A percentile compares a stretch with the other conserved stretches of the same genome.
These are phyloP conservation scores for Zophobas atratus DNA, from an alignment of 1,140 invertebrate species.

Conservation along the genomic window DNA sequence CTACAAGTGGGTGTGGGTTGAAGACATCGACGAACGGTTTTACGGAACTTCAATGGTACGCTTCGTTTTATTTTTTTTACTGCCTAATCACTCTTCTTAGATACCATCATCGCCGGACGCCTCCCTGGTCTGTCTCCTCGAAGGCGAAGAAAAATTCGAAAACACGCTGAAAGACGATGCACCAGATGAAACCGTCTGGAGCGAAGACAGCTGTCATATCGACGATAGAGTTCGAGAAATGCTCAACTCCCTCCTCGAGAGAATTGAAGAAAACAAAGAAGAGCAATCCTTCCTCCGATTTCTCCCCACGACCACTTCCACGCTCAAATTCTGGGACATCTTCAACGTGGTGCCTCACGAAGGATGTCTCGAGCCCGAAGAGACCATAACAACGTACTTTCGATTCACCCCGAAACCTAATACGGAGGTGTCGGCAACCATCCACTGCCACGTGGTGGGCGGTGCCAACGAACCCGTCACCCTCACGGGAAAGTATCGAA, in stretches of 20 bases:
- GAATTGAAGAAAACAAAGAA: background rate
- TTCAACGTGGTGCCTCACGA: slow-evolving; percentile 64
- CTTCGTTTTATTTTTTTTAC: background rate
- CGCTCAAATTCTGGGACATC: slow-evolving; percentile 52
- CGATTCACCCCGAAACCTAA: slow-evolving; percentile 64
- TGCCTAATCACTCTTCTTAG: background rate
- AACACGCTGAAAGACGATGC: background rate
- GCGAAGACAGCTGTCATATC: background rate
- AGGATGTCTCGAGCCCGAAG: slow-evolving; percentile 67
- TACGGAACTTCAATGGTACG: slow-evolving; percentile 1
- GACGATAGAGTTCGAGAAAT: slow-evolving; percentile 2
- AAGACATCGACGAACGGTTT: slow-evolving; percentile 51
- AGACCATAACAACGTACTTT: slow-evolving; percentile 63
- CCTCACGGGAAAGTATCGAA: slow-evolving; percentile 64
- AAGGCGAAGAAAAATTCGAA: slow-evolving; percentile 14
- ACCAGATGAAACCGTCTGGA: background rate
- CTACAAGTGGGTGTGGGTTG: slow-evolving; percentile 67
- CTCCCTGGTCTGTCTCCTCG: background rate
- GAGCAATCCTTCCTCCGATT: background rate
- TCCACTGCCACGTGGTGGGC: slow-evolving; percentile 65
- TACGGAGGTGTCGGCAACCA: slow-evolving; percentile 59
- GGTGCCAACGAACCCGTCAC: slow-evolving; percentile 65
- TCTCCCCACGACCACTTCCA: background rate
- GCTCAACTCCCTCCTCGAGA: background rate
- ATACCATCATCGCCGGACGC: background rate